phyloP scores from a whole-genome alignment of 2,113 vertebrate species.

The Rhipidura dahli region DNA sequence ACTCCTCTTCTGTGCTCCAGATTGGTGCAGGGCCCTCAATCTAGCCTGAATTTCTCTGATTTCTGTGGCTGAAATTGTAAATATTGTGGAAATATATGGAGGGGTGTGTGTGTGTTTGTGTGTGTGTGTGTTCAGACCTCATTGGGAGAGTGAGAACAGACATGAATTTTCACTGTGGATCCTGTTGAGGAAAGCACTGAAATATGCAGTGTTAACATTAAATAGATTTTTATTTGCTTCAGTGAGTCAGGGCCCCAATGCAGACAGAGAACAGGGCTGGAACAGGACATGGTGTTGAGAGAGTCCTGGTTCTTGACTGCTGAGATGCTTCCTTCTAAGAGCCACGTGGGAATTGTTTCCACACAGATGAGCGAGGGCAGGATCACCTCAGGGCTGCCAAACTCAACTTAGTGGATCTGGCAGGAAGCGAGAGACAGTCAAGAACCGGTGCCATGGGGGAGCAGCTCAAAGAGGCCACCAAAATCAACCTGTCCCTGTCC shows the following conservation, averaged over 20 bases:
- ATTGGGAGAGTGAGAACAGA: background rate
- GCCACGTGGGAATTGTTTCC: background rate
- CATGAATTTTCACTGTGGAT: background rate
- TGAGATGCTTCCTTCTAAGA: background rate
- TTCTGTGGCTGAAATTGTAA: background rate
- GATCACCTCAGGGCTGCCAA: conserved; percentile 85
- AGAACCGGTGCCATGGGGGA: conserved; percentile 87
- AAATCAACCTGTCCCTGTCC: conserved; percentile 90
- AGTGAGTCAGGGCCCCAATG: background rate
- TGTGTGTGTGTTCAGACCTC: background rate
- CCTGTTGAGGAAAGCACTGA: background rate
- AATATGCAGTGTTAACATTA: background rate
- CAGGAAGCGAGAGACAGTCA: conserved; percentile 89
- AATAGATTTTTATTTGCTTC: background rate
- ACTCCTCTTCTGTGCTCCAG: background rate
- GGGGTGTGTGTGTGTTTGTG: background rate
- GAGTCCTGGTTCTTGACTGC: background rate
- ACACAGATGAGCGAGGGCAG: conserved; percentile 78
- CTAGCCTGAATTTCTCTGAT: background rate
- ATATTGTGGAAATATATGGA: background rate
- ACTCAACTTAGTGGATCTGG: conserved; percentile 88
- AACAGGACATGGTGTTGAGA: background rate
- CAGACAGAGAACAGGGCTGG: background rate
- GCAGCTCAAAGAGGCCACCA: conserved; percentile 85
- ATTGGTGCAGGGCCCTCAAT: background rate